Conservation (phyloP, 35 echinoderm and acorn worm genomes). For the Patiria miniata region DNA sequence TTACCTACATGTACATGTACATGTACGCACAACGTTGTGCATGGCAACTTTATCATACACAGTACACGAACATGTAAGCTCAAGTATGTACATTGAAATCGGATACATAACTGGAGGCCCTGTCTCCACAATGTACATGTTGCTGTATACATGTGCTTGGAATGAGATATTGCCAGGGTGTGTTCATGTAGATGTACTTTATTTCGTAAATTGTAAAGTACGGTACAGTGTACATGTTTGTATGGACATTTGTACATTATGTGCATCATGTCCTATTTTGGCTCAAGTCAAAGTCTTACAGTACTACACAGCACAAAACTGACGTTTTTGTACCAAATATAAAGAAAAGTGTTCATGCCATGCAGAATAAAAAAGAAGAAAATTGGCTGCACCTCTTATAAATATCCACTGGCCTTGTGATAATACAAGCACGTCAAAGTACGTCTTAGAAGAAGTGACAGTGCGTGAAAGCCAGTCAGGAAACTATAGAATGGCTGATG, state of each 20-base stretch:
- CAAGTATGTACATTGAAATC: background rate
- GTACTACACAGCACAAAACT: background rate
- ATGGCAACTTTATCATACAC: no score
- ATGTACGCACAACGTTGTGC: no score
- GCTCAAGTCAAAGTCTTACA: background rate
- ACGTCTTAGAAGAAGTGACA: slow-evolving; percentile 6
- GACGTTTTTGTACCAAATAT: background rate
- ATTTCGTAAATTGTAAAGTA: background rate
- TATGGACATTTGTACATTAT: background rate
- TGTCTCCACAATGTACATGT: background rate
- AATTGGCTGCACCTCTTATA: no score
- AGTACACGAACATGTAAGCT: no score
- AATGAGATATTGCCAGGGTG: background rate
- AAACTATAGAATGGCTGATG: slow-evolving; percentile 9
- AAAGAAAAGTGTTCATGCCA: background rate
- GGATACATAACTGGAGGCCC: background rate
- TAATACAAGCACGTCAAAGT: background rate
- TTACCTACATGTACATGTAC: no score
- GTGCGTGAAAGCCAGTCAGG: background rate
- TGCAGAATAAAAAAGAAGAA: background rate
- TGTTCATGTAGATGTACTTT: background rate
- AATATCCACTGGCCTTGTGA: background rate
- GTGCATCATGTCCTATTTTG: background rate
- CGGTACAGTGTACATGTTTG: background rate
- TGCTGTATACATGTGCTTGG: background rate